Conservation (phyloP, 2,113 vertebrate genomes). For the Macquaria ambigua region DNA sequence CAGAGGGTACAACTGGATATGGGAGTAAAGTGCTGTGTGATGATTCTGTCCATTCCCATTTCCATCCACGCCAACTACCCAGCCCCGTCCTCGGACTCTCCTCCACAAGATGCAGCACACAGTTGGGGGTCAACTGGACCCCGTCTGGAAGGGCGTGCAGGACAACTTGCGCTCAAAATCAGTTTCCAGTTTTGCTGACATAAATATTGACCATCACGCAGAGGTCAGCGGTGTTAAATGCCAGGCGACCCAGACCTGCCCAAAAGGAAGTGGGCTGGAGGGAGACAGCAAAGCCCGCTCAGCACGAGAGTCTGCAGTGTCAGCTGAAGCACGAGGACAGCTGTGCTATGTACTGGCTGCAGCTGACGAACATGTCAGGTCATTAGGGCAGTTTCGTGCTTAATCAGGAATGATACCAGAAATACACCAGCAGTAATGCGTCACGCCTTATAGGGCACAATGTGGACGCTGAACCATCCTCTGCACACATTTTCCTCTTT, state of each 20-base stretch:
- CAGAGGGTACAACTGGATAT: constrained; percentile 22
- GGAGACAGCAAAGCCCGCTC: constrained; percentile 40
- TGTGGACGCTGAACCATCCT: neutral
- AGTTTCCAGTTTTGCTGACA: neutral
- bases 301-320: constrained; percentile 47
- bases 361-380: constrained; percentile 54
- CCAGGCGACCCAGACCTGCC: neutral
- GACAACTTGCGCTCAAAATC: constrained; percentile 4
- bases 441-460: neutral
- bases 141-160: neutral
- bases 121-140: neutral
- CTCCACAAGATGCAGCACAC: neutral
- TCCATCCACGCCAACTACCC: constrained; percentile 14
- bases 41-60: constrained; percentile 67
- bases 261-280: constrained; percentile 18
- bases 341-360: constrained; percentile 44
- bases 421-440: constrained; percentile 16
- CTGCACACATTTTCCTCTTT: neutral
- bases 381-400: constrained; percentile 61
- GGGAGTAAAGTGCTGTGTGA: constrained; percentile 49
- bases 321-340: constrained; percentile 55
- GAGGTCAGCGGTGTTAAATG: constrained; percentile 38
- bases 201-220: neutral
- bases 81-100: neutral
- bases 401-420: constrained; percentile 44